Percentiles rank a stretch among this genome's conserved stretches.
phyloP scores from a whole-genome alignment of 2,113 vertebrate species.

The Leuciscus idus region DNA sequence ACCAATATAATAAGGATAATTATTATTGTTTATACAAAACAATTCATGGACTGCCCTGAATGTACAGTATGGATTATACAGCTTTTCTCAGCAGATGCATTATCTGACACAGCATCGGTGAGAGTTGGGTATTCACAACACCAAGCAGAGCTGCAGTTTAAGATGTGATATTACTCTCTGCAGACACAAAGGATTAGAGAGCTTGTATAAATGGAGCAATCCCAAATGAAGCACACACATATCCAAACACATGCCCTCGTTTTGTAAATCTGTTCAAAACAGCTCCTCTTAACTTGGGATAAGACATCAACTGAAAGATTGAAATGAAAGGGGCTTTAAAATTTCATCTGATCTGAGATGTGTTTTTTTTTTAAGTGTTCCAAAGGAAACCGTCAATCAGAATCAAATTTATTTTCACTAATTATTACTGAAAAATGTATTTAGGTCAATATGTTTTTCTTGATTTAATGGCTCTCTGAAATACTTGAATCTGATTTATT shows the following conservation, averaged over 20 bases:
- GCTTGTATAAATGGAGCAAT: neutral
- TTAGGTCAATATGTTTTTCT: constrained; percentile 23
- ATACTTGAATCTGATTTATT: neutral
- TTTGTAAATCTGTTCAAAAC: constrained; percentile 24
- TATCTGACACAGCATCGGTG: neutral
- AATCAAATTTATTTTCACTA: neutral
- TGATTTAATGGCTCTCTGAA: neutral
- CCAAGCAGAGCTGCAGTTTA: constrained; percentile 2
- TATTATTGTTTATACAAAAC: neutral
- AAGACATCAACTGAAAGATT: neutral
- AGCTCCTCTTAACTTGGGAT: neutral
- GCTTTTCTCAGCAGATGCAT: neutral
- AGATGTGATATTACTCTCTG: constrained; percentile 4
- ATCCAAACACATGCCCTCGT: constrained; percentile 16
- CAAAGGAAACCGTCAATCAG: neutral
- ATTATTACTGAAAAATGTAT: neutral
- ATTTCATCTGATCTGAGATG: neutral
- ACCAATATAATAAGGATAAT: neutral
- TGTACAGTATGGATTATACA: neutral
- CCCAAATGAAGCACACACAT: neutral
- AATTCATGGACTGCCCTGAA: neutral
- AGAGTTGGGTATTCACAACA: neutral
- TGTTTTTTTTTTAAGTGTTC: neutral
- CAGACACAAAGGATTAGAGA: constrained; percentile 11
- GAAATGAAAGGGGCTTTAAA: neutral